Base-by-base conservation (phyloP, 2,888 invertebrate species). In the Erannis defoliaria region DNA sequence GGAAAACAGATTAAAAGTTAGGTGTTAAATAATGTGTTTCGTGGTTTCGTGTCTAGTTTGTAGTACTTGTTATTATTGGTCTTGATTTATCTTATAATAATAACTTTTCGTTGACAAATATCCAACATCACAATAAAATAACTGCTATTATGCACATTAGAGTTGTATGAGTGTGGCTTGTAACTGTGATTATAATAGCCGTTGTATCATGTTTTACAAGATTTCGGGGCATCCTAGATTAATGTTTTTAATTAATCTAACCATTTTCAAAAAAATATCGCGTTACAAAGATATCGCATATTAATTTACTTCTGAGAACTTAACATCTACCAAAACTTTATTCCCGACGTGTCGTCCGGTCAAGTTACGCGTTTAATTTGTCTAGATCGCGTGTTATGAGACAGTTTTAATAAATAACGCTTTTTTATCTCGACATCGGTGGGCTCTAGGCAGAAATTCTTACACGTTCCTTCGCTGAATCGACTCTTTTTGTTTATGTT, bases 351-450 rank as follows among this genome's bases (percentile, higher is more conserved):
- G 77, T 75, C 73, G 72, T 75, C 78, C 78, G 86, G 89, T 91
- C 91, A 89, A 80, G 89, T 92, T 90, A 89, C 91, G 74, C 77
- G 76, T 85, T 88, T 88, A 89, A 90, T 92, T 92, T 90, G 90
- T 92, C 89, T 87, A 89, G 88, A 89, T 89, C 84, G 89, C 90
- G 84, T 89, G 88, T 85, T 81, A 78, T 75, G 77, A 76, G 85
- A 85, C 87, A 84, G 78, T 76, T 67, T 80, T 78, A 78, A 90
- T 93, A 91, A 93, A 91, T 91, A 90, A 87, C 83, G 84, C 40
- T 84, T 84, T 86, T 86, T 90, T 90, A 90, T 91, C 91, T 90
- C 76, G 71, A 82, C 84, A 88, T 86, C 84, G 77, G 67, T 74
- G 73, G 78, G 81, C 84, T 84, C 82, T 82, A 81, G 84, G 87